phyloP scores from a whole-genome alignment of 1,140 invertebrate species.

The Brachionus plicatilis region DNA sequence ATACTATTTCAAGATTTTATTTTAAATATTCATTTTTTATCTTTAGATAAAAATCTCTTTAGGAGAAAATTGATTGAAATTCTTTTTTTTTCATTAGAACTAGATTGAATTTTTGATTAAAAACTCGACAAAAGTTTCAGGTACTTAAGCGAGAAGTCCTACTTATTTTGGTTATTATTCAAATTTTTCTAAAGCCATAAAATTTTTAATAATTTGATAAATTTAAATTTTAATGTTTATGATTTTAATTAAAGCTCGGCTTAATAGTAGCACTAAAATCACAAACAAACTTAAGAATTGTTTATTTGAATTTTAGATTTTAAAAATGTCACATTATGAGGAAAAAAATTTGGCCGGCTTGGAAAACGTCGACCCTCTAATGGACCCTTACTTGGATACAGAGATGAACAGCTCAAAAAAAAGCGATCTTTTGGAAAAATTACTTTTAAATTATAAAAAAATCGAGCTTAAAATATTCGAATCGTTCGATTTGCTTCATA shows the following conservation, averaged over 20 bases:
- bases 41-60: not conserved
- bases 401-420: not conserved
- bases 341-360: not conserved
- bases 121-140: not conserved
- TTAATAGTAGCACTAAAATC: not conserved
- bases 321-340: not conserved
- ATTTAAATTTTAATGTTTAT: not conserved
- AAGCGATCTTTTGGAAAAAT: not conserved
- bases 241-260: not conserved
- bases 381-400: not conserved
- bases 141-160: not conserved
- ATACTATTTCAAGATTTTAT: not conserved
- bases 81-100: not conserved
- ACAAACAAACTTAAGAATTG: not conserved
- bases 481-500: constrained; percentile 52
- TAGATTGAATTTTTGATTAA: not conserved
- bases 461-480: constrained; percentile 51
- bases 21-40: not conserved
- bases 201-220: not conserved
- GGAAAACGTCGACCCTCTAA: not conserved
- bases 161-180: not conserved
- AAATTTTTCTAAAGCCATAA: not conserved
- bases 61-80: not conserved
- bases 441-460: constrained; percentile 45
- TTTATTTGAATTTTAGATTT: not conserved